These are phyloP conservation scores for Cephus nigrinus DNA, from an alignment of 2,888 invertebrate species.

Conservation along the genomic window DNA sequence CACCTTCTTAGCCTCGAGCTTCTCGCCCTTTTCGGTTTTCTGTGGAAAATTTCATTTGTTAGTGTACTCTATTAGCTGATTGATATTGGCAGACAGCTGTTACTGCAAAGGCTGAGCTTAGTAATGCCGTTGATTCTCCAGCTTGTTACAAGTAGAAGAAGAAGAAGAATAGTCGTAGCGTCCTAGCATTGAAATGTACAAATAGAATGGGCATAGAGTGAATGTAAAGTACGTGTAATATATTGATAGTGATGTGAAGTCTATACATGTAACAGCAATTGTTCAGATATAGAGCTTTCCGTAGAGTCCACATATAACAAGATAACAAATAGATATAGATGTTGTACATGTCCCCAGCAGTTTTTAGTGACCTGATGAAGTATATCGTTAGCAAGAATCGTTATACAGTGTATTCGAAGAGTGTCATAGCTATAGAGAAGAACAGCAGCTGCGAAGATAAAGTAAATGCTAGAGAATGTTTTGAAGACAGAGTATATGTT, in stretches of 20 bases:
- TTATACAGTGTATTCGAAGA: neutral
- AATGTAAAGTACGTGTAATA: neutral
- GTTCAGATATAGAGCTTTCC: neutral
- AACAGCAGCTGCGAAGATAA: neutral
- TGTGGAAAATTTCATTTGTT: slow-evolving; percentile 25
- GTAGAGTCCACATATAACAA: neutral
- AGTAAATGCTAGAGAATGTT: neutral
- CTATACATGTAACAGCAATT: neutral
- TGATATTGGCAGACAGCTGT: neutral
- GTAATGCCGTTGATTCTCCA: neutral
- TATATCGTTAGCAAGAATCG: neutral
- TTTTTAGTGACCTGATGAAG: neutral
- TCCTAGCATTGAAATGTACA: too few species aligned
- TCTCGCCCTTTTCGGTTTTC: slow-evolving; percentile 61
- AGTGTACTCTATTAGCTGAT: neutral
- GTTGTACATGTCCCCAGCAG: neutral
- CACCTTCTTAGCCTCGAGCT: slow-evolving; percentile 53
- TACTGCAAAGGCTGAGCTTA: neutral
- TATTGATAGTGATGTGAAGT: neutral
- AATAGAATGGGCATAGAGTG: neutral
- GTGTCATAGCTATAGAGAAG: neutral
- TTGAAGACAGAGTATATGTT: neutral
- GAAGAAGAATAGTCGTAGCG: neutral
- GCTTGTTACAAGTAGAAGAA: neutral
- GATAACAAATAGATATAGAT: neutral